Evolutionary conservation across 2,797 vertebrate genomes (phyloP).

Genomic region (Trematocara caparti): DNA sequence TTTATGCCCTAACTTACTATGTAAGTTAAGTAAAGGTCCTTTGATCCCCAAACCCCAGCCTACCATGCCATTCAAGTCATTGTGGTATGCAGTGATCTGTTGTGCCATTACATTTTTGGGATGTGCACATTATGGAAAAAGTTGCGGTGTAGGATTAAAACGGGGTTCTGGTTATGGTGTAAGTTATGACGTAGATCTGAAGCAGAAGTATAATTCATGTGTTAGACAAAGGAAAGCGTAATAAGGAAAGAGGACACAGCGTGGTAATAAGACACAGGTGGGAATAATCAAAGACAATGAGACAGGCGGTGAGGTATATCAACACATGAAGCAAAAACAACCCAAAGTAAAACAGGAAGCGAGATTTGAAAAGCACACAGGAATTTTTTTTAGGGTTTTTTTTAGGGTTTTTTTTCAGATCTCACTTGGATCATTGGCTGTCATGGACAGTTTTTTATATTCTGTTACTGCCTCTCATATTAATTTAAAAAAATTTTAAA

Average conservation of each 20-base stretch:
- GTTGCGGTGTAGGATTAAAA: neutral
- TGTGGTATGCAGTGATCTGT: neutral
- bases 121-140: neutral
- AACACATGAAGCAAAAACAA: neutral
- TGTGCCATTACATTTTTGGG: neutral
- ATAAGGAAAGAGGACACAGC: neutral
- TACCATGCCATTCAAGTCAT: neutral
- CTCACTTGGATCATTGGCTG: neutral
- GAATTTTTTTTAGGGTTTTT: fast-evolving
- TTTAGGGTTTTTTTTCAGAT: neutral
- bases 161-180: fast-evolving
- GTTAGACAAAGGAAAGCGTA: neutral
- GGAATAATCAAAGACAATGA: neutral
- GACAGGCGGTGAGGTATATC: neutral
- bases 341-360: neutral
- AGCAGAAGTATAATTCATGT: neutral
- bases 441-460: neutral
- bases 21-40: neutral
- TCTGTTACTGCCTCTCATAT: neutral
- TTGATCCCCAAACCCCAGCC: neutral
- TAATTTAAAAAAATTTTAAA: neutral
- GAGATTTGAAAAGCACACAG: neutral
- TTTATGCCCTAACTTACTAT: neutral
- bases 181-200: neutral
- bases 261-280: neutral